Evolutionary conservation across 1,140 invertebrate genomes (phyloP), one percentile per base, ranked within the genome.

Genomic region (Zaprionus tsacasi): DNA sequence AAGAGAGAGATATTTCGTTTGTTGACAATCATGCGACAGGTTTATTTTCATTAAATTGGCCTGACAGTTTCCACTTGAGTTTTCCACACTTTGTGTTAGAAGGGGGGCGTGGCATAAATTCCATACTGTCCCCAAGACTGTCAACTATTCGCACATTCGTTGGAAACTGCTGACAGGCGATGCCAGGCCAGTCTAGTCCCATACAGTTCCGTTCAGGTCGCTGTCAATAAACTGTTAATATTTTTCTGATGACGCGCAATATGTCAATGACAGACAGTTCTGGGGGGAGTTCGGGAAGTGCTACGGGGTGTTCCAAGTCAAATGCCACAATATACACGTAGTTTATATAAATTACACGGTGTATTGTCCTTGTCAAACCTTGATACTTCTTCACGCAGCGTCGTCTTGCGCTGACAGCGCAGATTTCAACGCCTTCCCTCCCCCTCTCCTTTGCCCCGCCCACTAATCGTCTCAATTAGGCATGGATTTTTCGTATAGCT

Each of bases 141-240:
- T 30, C 27, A 56, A 30, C 67, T 52, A 30, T 36, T 45, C 30
- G 30, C 15, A 48, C 17, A 50, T 30, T 30, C 66, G 21, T 63
- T 57, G 67, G 67, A 56, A 88, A 64, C 65, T 63, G 76, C 69
- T 70, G 82, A 73, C 79, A 76, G 82, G 43, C 50, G 52, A 48
- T 61, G 72, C 25, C 61, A 50, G 58, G 3, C 38, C 48, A 58
- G 79, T 21, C 59, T 5, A 3, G 27, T 27, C 25, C 27, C 3
- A 3, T 27, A 1, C 4, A 3, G 27, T 30, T 30, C 27, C 1
- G 27, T 30, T 4, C 27, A 58, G 43, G 79, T 25, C 59, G 68
- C 79, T 87, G 83, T 79, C 82, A 80, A 88, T 87, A 70, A 88
- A 86, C 82, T 88, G 82, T 87, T 87, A 78, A 87, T 89, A 83